Percentiles rank a stretch among this genome's conserved stretches.
Conservation (phyloP, 2,113 vertebrate species). For the Candoia aspera region DNA sequence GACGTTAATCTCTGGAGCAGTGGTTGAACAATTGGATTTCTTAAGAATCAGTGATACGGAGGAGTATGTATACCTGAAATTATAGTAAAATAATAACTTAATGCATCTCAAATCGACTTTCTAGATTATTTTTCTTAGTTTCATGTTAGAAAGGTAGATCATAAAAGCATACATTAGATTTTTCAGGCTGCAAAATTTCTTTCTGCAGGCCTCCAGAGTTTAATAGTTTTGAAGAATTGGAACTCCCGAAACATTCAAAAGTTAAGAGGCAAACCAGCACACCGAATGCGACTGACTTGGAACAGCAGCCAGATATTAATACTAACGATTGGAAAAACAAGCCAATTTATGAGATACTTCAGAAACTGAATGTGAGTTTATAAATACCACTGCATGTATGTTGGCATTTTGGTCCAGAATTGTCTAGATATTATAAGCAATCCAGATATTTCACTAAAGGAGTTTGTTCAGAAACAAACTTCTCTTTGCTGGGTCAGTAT, state of each 20-base stretch:
- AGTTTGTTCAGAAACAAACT: background rate
- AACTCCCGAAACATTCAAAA: conserved; percentile 95
- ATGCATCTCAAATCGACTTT: background rate
- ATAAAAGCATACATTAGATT: conserved; percentile 26
- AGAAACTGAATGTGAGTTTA: conserved; percentile 88
- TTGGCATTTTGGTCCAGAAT: background rate
- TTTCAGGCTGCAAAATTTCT: background rate
- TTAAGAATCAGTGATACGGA: conserved; percentile 89
- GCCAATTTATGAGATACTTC: conserved; percentile 85
- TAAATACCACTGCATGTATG: background rate
- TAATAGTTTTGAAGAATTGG: conserved; percentile 93
- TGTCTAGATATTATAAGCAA: background rate
- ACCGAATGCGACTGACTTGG: conserved; percentile 81
- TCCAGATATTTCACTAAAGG: background rate
- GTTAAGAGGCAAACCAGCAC: conserved; percentile 95
- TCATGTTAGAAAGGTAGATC: background rate
- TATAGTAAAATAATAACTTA: background rate
- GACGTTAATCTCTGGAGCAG: conserved; percentile 96
- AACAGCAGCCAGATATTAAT: conserved; percentile 86
- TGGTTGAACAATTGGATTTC: conserved; percentile 96
- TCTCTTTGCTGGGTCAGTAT: background rate
- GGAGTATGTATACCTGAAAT: conserved; percentile 78
- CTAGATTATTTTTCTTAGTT: background rate
- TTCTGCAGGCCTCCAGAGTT: conserved; percentile 87
- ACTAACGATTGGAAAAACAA: conserved; percentile 84